These are phyloP conservation scores for Pinctada fucata DNA, from an alignment of 2,888 invertebrate species.

Conservation along the genomic window DNA sequence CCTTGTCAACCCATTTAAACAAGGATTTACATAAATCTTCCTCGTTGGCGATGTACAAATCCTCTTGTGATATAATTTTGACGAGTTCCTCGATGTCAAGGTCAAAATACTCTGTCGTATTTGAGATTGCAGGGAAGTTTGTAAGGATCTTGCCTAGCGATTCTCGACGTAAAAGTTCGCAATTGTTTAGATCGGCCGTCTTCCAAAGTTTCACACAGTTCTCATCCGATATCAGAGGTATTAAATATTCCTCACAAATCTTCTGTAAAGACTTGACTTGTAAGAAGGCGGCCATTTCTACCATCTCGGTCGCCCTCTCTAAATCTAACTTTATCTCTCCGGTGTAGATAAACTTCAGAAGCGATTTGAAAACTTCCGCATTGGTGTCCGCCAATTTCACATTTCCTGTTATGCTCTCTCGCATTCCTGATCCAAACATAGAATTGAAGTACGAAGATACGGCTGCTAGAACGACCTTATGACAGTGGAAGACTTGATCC, in stretches of 20 bases:
- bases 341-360: constrained; percentile 90
- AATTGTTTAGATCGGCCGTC: constrained; percentile 79
- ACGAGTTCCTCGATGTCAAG: constrained; percentile 77
- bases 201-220: constrained; percentile 79
- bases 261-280: constrained; percentile 88
- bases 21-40: constrained; percentile 79
- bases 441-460: constrained; percentile 68
- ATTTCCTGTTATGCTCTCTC: constrained; percentile 60
- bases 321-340: constrained; percentile 83
- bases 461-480: constrained; percentile 66
- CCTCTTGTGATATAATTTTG: constrained; percentile 78
- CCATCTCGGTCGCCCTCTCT: constrained; percentile 84
- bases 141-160: constrained; percentile 76
- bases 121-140: constrained; percentile 61
- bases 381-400: constrained; percentile 78
- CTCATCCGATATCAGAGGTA: constrained; percentile 83
- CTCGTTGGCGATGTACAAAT: constrained; percentile 78
- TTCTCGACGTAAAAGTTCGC: constrained; percentile 76
- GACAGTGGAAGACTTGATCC: constrained; percentile 62
- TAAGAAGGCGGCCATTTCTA: constrained; percentile 91
- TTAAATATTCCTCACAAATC: constrained; percentile 87
- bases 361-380: constrained; percentile 85
- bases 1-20: constrained; percentile 78
- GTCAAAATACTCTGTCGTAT: constrained; percentile 74
- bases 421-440: constrained; percentile 68